Conservation (phyloP, 2,888 invertebrate species). For the Meteorus colon region DNA sequence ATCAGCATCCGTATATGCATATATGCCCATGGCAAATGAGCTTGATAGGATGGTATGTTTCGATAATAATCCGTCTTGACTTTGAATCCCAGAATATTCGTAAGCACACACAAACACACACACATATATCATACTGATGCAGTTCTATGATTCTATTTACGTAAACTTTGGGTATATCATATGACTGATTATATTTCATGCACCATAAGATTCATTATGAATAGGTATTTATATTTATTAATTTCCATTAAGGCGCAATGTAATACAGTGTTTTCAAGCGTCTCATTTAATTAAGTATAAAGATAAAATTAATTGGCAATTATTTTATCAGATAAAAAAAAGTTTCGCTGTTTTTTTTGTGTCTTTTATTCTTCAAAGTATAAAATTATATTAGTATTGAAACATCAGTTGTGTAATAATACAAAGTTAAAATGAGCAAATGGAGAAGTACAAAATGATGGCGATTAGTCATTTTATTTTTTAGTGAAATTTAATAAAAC, state of each 20-base stretch:
- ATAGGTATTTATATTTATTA: background rate
- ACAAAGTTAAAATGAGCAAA: background rate
- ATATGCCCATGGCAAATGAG: background rate
- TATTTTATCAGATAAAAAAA: background rate
- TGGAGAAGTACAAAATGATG: no score
- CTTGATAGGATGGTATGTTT: conserved; percentile 21
- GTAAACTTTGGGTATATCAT: background rate
- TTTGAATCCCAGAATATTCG: conserved; percentile 44
- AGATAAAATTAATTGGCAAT: conserved; percentile 7
- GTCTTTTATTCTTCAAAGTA: background rate
- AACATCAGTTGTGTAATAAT: background rate
- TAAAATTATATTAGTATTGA: background rate
- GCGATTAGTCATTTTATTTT: no score
- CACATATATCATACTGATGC: background rate
- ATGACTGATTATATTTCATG: background rate
- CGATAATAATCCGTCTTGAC: conserved; percentile 45
- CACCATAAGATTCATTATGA: background rate
- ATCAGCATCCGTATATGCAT: conserved; percentile 31
- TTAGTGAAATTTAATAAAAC: background rate
- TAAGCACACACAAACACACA: conserved; percentile 52
- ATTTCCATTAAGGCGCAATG: background rate
- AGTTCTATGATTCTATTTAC: background rate
- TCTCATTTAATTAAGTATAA: background rate
- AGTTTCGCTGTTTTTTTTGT: background rate
- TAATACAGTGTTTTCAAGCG: background rate